Percentiles rank a stretch among this genome's conserved stretches.
These are phyloP conservation scores for Drosophila setifemur DNA, from an alignment of 1,140 invertebrate genomes.

Conservation along the genomic window DNA sequence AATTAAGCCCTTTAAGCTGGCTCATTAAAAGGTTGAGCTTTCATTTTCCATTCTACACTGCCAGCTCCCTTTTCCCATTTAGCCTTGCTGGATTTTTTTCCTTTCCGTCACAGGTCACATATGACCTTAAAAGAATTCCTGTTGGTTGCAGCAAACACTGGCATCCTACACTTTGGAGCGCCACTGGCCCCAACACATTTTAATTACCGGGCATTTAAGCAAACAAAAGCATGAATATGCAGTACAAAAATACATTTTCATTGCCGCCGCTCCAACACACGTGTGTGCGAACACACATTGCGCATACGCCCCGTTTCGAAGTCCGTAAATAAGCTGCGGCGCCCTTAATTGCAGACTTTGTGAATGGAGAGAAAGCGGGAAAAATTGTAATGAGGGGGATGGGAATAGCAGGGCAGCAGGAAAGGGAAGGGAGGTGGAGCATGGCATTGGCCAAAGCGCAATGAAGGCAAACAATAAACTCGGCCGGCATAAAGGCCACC, in stretches of 20 bases:
- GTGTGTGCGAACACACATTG: slow-evolving; percentile 21
- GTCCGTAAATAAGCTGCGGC: slow-evolving; percentile 61
- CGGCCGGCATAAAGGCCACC: slow-evolving; percentile 54
- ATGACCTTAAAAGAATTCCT: slow-evolving; percentile 19
- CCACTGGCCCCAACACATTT: slow-evolving; percentile 33
- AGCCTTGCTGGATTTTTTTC: background rate
- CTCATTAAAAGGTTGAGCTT: too few relatives aligned
- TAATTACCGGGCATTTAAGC: slow-evolving; percentile 68
- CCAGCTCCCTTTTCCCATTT: background rate
- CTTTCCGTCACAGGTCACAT: background rate
- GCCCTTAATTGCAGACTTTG: slow-evolving; percentile 55
- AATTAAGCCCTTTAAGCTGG: too few relatives aligned
- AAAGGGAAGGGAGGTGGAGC: slow-evolving; percentile 10
- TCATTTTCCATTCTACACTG: too few relatives aligned
- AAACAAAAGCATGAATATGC: slow-evolving; percentile 58
- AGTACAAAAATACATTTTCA: slow-evolving; percentile 56
- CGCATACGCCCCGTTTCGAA: slow-evolving; percentile 35
- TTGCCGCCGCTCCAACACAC: slow-evolving; percentile 35
- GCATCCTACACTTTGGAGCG: slow-evolving; percentile 1
- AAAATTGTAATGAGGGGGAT: background rate
- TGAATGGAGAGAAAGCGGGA: background rate
- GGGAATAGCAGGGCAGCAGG: background rate
- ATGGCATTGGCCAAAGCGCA: slow-evolving; percentile 34
- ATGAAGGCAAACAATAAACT: slow-evolving; percentile 68
- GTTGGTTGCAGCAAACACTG: background rate